Conservation (phyloP, 2,888 invertebrate genomes). For the Drosophila meridiana region DNA sequence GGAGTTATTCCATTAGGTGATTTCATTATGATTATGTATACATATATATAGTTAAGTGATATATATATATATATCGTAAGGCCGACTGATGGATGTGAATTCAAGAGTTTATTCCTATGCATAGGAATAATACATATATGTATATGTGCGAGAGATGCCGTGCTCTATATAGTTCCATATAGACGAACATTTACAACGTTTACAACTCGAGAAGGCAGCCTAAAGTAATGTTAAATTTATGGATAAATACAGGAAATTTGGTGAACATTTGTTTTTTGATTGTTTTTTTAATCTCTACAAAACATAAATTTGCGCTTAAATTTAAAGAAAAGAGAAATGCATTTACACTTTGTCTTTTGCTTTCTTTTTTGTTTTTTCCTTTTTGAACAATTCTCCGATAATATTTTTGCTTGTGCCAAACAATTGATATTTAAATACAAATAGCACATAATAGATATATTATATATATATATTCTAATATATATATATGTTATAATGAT, state of each 20-base stretch:
- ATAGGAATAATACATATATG: slow-evolving; percentile 6
- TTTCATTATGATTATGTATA: neutral
- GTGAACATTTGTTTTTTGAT: slow-evolving; percentile 9
- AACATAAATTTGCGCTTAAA: slow-evolving; percentile 13
- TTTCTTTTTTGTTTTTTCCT: slow-evolving; percentile 11
- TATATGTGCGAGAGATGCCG: neutral
- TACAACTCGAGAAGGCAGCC: neutral
- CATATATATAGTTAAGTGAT: neutral
- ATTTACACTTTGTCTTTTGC: slow-evolving; percentile 37
- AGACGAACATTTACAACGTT: slow-evolving; percentile 5
- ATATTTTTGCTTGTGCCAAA: slow-evolving; percentile 28
- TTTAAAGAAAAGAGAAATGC: slow-evolving; percentile 28
- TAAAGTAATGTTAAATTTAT: neutral
- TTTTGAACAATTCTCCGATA: slow-evolving; percentile 21
- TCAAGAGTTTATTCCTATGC: neutral
- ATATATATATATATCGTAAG: neutral
- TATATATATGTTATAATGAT: slow-evolving; percentile 6
- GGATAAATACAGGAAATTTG: slow-evolving; percentile 14
- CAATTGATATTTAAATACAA: slow-evolving; percentile 27
- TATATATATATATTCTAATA: slow-evolving; percentile 3
- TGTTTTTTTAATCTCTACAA: slow-evolving; percentile 2
- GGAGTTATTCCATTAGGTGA: neutral
- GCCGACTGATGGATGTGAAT: neutral
- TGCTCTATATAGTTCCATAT: slow-evolving; percentile 5
- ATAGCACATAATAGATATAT: slow-evolving; percentile 15